Evolutionary conservation across 2,888 invertebrate species (phyloP).

Genomic region (Apomyelois bistriatella): DNA sequence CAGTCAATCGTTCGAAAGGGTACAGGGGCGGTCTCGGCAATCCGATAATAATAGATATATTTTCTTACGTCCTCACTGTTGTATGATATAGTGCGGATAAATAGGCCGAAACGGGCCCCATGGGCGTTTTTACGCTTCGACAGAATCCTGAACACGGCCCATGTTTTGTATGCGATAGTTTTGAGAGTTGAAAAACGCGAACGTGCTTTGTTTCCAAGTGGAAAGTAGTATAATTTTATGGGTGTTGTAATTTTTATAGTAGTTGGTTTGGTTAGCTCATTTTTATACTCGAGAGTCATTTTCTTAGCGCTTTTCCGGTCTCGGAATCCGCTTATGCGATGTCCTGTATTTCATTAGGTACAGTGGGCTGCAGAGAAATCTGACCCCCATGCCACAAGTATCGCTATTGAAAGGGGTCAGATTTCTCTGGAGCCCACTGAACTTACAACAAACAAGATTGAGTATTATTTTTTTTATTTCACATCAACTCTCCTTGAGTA

Average conservation of each 20-base stretch:
- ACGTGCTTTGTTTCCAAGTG: slow-evolving; percentile 13
- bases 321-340: too few species aligned
- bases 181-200: slow-evolving; percentile 17
- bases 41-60: slow-evolving; percentile 72
- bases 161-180: slow-evolving; percentile 27
- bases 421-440: too few species aligned
- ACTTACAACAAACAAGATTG: too few species aligned
- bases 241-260: slow-evolving; percentile 16
- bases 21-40: slow-evolving; percentile 47
- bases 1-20: slow-evolving; percentile 57
- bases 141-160: slow-evolving; percentile 28
- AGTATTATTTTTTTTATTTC: too few species aligned
- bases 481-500: too few species aligned
- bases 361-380: too few species aligned
- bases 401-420: too few species aligned
- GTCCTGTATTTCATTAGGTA: too few species aligned
- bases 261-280: neutral
- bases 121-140: slow-evolving; percentile 59
- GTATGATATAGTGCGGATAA: slow-evolving; percentile 52
- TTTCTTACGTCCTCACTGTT: slow-evolving; percentile 42
- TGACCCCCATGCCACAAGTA: too few species aligned
- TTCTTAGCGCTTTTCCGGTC: neutral
- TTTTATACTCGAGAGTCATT: neutral
- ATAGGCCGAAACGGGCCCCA: slow-evolving; percentile 61
- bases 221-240: slow-evolving; percentile 11